Evolutionary conservation across 2,888 invertebrate genomes (phyloP).

Genomic region (Thymelicus sylvestris): DNA sequence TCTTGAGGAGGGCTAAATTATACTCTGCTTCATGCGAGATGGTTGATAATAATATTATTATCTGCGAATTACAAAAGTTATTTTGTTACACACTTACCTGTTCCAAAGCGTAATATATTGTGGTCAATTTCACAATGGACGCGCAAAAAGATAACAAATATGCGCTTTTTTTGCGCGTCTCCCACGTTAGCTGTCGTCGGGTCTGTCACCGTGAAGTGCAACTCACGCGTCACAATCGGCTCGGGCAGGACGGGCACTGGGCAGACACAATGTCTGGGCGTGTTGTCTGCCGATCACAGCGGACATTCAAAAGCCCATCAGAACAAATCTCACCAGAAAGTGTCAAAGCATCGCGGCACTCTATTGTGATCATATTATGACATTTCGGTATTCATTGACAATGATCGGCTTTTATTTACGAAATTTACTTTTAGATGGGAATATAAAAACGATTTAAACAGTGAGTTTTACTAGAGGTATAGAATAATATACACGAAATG

Average conservation of each 20-base stretch:
- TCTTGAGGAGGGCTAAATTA: too few species aligned
- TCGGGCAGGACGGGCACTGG: too few species aligned
- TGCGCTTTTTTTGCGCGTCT: slow-evolving; percentile 11
- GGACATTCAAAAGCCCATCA: neutral
- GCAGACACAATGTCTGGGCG: slow-evolving; percentile 14
- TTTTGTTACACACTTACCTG: neutral
- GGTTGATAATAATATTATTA: too few species aligned
- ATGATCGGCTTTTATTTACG: neutral
- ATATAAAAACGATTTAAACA: neutral
- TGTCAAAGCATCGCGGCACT: neutral
- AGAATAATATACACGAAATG: too few species aligned
- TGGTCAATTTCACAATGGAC: neutral
- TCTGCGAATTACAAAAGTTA: too few species aligned
- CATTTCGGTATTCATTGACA: slow-evolving; percentile 7
- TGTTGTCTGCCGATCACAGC: slow-evolving; percentile 4
- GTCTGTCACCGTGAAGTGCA: slow-evolving; percentile 16
- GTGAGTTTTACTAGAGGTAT: too few species aligned
- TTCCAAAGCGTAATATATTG: neutral
- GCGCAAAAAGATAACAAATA: neutral
- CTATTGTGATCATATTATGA: slow-evolving; percentile 21
- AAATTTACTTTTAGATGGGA: neutral
- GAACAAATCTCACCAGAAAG: slow-evolving; percentile 1
- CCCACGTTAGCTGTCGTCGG: slow-evolving; percentile 15
- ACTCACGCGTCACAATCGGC: slow-evolving; percentile 22
- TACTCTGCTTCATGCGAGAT: too few species aligned